Base-by-base conservation (phyloP, 2,113 vertebrate genomes). In the Egretta garzetta region DNA sequence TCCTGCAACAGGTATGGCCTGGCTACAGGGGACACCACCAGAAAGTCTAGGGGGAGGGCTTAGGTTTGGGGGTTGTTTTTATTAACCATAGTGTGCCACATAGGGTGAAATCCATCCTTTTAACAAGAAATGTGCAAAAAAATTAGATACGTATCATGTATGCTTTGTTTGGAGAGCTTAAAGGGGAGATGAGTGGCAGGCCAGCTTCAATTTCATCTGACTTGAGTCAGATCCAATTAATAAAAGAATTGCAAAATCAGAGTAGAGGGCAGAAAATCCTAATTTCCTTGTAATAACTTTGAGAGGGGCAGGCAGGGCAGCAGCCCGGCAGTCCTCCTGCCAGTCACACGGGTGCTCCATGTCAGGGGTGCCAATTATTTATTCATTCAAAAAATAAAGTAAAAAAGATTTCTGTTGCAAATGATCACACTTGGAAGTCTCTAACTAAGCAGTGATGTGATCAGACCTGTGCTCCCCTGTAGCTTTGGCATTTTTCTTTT, bases 221-320 rank as follows among this genome's bases (percentile, higher is more conserved):
- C 49, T 84, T 67, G 39, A 84, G 33, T 37, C 81, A 96, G 91
- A 91, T 45, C 22, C 68, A 89, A 56, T 47, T 72, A 64, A 88
- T n/a, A 49, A 56, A 91, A 59, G 68, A 81, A 89, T 6, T 67
- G 52, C 56, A 89, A 62, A 76, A 71, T 70, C 24, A 10, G 58
- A 72, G 73, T 13, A 63, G 56, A 1, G 1, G 43, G 60, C 73
- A 95, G 77, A 49, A 85, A 89, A 76, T 60, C 41, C 77, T 79
- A 39, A 14, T 82, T 87, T 64, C 76, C 35, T 63, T 33, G 37
- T 59, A 59, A 13, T 18, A 55, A 41, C 75, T 39, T 18, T 0
- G 4, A 62, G 22, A 24, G 14, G 32, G 50, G 72, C n/a, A 30
- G 74, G 62, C 50, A 66, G 28, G 32, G 75, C 71, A 43, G 89